Evolutionary conservation across 2,113 vertebrate genomes (phyloP).

Genomic region (Cinclus mexicanus): DNA sequence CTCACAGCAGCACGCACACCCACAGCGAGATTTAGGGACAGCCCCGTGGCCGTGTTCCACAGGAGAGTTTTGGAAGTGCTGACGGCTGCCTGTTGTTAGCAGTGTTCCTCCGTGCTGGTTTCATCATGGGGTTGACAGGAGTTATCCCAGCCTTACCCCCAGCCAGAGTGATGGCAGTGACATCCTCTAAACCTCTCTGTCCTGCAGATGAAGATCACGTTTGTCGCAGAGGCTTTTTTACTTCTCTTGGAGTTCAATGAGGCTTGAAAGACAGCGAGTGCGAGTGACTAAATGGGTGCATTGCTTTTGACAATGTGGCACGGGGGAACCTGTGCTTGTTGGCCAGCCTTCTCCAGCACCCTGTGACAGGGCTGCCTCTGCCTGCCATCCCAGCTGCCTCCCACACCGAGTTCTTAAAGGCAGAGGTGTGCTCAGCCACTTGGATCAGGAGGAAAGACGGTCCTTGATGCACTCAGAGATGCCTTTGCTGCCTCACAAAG

Average conservation of each 20-base stretch:
- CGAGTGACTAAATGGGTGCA: neutral
- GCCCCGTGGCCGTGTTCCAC: neutral
- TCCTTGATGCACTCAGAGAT: neutral
- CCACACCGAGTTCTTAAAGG: neutral
- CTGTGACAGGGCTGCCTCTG: neutral
- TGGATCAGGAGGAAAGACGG: neutral
- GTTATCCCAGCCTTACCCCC: neutral
- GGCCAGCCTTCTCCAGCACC: neutral
- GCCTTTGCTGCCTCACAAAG: neutral
- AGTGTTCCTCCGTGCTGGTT: accelerated
- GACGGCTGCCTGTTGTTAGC: neutral
- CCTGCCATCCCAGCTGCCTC: neutral
- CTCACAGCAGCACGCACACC: neutral
- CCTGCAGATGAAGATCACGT: neutral
- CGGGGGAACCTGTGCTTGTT: neutral
- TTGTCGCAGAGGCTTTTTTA: neutral
- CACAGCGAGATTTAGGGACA: neutral
- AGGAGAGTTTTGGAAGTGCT: neutral
- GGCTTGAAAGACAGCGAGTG: constrained; percentile 26
- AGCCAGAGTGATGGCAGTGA: neutral
- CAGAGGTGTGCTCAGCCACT: neutral
- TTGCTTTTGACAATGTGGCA: neutral
- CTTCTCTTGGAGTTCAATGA: neutral
- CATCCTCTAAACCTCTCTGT: neutral
- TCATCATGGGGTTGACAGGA: neutral